Evolutionary conservation across 1,140 invertebrate species (phyloP), one percentile per base, ranked within the genome.

Genomic region (Calosoma granatense): DNA sequence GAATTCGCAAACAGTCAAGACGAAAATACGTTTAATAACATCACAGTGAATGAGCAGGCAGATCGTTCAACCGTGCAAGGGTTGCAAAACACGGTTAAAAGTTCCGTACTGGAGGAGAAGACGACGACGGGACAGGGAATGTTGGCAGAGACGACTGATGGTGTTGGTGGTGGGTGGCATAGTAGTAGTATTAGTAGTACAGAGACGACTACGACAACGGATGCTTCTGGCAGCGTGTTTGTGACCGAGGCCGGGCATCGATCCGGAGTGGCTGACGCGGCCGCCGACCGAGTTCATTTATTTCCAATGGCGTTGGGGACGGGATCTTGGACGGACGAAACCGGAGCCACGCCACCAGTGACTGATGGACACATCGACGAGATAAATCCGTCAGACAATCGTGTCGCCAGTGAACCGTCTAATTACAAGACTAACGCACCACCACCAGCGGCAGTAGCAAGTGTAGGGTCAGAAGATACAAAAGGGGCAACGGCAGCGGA

Each of bases 361-460:
- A 47, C 41, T 47, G 41, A 47, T 47, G 41, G 41, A 47, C 41
- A 47, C 41, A 47, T 47, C 41, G 41, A 47, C 41, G 41, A 47
- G 41, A 47, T 47, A 47, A 47, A 47, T 47, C 41, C 41, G 41
- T 47, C 41, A 47, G 41, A 47, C 41, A 47, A 47, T 47, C 41
- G 41, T 17, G 41, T 47, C 41, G 41, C 17, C 41, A 47, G 9
- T 47, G 41, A 47, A 47, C 6, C 41, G 41, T 47, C 41, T 47
- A 47, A 47, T 47, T 47, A 47, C 41, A 47, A 47, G 41, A 47
- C 41, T 47, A 47, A 47, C 41, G 15, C 41, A 17, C 41, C 41
- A 4, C 41, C 41, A 47, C 41, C 41, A 17, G 9, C 6, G 17
- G 9, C 41, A 47, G 15, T 17, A 47, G 6, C 9, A 9, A 17